phyloP scores from a whole-genome alignment of 2,797 vertebrate species.

The Gymnodraco acuticeps region DNA sequence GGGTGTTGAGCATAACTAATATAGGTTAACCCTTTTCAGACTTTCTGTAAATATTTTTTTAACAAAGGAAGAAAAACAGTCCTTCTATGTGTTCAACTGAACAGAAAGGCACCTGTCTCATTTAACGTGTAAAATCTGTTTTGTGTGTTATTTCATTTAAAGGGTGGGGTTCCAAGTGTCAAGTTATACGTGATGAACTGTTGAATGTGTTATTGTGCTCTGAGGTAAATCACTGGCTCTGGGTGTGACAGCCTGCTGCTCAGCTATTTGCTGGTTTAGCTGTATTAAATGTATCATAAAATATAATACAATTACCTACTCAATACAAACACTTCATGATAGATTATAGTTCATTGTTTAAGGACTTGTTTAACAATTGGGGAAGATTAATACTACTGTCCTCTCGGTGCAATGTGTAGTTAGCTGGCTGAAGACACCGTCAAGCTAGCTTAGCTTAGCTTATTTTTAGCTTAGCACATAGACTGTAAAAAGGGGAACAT shows the following conservation, averaged over 20 bases:
- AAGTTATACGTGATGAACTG: not conserved
- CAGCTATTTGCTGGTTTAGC: constrained; percentile 3
- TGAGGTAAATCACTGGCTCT: constrained; percentile 8
- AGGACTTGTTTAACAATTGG: not conserved
- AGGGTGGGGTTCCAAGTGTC: constrained; percentile 8
- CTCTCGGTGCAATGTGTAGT: not conserved
- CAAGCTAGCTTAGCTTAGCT: not conserved
- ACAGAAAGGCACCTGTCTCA: not conserved
- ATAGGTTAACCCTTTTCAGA: not conserved
- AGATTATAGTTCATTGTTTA: not conserved
- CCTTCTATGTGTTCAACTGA: not conserved
- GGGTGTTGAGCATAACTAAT: not conserved
- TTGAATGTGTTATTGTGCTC: constrained; percentile 15
- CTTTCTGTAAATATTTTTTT: not conserved
- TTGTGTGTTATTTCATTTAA: not conserved
- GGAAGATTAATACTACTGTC: not conserved
- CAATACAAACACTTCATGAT: not conserved
- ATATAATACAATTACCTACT: not conserved
- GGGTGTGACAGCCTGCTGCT: constrained; percentile 44
- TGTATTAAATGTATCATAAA: not conserved
- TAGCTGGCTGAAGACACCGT: not conserved
- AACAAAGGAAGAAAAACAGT: not conserved
- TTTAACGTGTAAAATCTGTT: not conserved
- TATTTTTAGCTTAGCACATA: not conserved
- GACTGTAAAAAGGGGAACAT: not conserved